These are phyloP conservation scores for Holothuria scabra DNA, from an alignment of 53 echinoderm and acorn worm genomes.

Conservation along the genomic window DNA sequence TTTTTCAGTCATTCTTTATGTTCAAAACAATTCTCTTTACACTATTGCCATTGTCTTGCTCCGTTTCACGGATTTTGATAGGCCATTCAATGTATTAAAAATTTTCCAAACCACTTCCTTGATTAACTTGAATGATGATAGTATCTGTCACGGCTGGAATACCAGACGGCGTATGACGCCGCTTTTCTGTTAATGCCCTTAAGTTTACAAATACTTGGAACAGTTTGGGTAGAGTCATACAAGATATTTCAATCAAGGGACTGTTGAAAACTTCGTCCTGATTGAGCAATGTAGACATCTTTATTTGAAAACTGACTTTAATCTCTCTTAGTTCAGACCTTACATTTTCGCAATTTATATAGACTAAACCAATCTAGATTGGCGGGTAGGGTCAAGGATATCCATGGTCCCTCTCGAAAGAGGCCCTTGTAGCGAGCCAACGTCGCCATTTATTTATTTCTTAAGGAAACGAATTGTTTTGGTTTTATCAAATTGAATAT, in stretches of 20 bases:
- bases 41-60: not conserved
- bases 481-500: too few relatives aligned
- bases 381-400: not conserved
- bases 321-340: not conserved
- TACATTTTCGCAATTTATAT: not conserved
- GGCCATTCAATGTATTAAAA: slow-evolving; percentile 21
- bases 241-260: not conserved
- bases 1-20: not conserved
- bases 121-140: slow-evolving; percentile 27
- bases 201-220: slow-evolving; percentile 25
- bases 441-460: too few relatives aligned
- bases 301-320: too few relatives aligned
- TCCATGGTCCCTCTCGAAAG: too few relatives aligned
- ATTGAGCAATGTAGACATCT: too few relatives aligned
- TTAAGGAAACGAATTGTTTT: too few relatives aligned
- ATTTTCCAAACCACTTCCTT: slow-evolving; percentile 1
- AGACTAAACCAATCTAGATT: slow-evolving; percentile 16
- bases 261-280: slow-evolving; percentile 14
- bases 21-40: not conserved
- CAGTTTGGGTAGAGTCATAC: slow-evolving; percentile 2
- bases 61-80: not conserved
- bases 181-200: slow-evolving; percentile 3
- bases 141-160: slow-evolving; percentile 21
- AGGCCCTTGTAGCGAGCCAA: too few relatives aligned
- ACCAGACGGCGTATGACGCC: slow-evolving; percentile 18